A percentile compares a stretch with the other conserved stretches of the same genome.
Evolutionary conservation across 2,888 invertebrate genomes (phyloP).

Genomic region (Leucozona laternaria): DNA sequence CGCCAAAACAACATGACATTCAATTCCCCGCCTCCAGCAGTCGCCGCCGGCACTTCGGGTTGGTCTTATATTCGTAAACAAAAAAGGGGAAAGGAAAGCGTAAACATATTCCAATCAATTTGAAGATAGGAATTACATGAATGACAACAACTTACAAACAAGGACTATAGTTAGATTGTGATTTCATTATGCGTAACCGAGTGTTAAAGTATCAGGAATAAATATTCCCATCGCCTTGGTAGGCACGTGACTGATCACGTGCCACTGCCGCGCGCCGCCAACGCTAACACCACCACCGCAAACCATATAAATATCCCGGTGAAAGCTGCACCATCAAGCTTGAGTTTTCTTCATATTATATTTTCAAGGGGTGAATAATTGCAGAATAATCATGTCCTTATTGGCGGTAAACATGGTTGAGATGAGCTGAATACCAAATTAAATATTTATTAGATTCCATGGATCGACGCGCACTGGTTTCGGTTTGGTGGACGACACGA

Average conservation of each 20-base stretch:
- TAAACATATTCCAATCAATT: constrained; percentile 60
- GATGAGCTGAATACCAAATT: constrained; percentile 70
- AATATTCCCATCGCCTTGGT: constrained; percentile 76
- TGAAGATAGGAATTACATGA: constrained; percentile 56
- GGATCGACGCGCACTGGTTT: constrained; percentile 48
- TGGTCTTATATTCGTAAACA: background rate
- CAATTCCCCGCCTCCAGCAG: background rate
- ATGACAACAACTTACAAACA: constrained; percentile 79
- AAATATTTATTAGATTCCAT: constrained; percentile 73
- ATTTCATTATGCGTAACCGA: constrained; percentile 79
- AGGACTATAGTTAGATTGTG: constrained; percentile 81
- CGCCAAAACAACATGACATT: constrained; percentile 18
- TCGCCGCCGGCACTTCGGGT: background rate
- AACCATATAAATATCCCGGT: constrained; percentile 38
- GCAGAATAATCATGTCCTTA: constrained; percentile 73
- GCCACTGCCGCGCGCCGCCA: constrained; percentile 66
- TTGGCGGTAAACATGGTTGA: constrained; percentile 72
- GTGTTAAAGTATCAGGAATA: constrained; percentile 76
- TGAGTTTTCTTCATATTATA: background rate
- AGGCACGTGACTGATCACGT: constrained; percentile 82
- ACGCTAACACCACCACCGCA: constrained; percentile 50
- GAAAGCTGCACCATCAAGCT: constrained; percentile 49
- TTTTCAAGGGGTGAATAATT: constrained; percentile 71
- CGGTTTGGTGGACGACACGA: constrained; percentile 17
- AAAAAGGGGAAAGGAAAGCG: background rate